These are phyloP conservation scores for Alosa alosa DNA, from an alignment of 2,113 vertebrate species.

Conservation along the genomic window DNA sequence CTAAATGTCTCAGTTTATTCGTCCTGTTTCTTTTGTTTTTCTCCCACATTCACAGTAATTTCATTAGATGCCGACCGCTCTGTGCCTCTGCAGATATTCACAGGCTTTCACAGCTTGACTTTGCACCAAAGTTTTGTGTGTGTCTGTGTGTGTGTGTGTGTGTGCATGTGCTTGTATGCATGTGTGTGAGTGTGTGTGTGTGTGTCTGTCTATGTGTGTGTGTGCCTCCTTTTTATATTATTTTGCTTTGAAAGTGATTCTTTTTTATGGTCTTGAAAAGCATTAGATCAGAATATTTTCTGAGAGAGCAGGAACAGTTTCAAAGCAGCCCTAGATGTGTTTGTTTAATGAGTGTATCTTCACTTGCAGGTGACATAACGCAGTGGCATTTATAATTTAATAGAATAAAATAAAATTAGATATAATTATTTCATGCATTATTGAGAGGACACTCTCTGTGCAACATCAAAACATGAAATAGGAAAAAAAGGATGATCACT, in stretches of 20 bases:
- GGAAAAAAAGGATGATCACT: neutral
- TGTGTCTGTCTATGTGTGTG: neutral
- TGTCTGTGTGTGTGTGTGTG: neutral
- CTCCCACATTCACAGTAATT: constrained; percentile 52
- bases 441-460: neutral
- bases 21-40: constrained; percentile 74
- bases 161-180: neutral
- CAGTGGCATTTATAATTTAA: neutral
- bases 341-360: constrained; percentile 13
- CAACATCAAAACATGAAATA: neutral
- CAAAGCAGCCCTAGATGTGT: constrained; percentile 28
- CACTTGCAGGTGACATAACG: neutral
- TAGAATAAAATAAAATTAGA: neutral
- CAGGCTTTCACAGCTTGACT: constrained; percentile 14
- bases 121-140: neutral
- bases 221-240: neutral
- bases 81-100: constrained; percentile 39
- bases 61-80: constrained; percentile 72
- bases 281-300: constrained; percentile 19
- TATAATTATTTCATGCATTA: neutral
- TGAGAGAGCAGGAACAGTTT: constrained; percentile 34
- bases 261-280: constrained; percentile 15
- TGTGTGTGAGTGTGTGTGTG: neutral
- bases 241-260: constrained; percentile 7
- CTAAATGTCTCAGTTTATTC: constrained; percentile 84